Conservation (phyloP, 1,140 invertebrate genomes). For the Brachionus rubens region DNA sequence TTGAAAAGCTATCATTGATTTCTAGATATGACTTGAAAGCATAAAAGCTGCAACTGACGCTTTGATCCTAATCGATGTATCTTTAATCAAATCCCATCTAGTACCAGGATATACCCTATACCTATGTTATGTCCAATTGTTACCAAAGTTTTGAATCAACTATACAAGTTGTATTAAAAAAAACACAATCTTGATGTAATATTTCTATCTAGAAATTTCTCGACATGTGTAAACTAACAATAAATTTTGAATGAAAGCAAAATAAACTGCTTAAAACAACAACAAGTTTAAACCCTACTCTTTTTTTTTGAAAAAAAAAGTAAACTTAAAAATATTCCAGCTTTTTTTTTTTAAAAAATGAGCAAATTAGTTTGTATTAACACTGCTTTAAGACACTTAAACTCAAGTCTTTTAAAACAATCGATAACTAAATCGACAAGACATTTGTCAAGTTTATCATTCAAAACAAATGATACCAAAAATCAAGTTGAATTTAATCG, state of each 20-base stretch:
- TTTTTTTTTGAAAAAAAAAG: background rate
- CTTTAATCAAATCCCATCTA: no score
- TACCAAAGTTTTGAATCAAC: no score
- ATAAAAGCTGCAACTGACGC: no score
- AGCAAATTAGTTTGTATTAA: constrained; percentile 12
- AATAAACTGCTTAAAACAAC: constrained; percentile 10
- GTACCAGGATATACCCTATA: no score
- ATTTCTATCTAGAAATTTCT: background rate
- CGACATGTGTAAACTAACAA: background rate
- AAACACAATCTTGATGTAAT: background rate
- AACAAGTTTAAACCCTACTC: no score
- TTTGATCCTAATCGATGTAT: no score
- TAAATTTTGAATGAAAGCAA: background rate
- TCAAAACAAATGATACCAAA: background rate
- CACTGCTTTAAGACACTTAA: background rate
- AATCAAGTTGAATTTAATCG: background rate
- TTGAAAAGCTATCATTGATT: no score
- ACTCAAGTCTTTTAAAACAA: background rate
- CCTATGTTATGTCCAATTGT: no score
- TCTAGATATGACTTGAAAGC: no score
- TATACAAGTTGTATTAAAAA: no score
- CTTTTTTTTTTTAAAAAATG: constrained; percentile 20
- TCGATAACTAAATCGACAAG: background rate
- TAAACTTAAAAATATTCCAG: no score
- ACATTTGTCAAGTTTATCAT: background rate